Percentiles rank a stretch among this genome's conserved stretches.
Conservation (phyloP, 2,113 vertebrate genomes). For the Arenaria interpres region DNA sequence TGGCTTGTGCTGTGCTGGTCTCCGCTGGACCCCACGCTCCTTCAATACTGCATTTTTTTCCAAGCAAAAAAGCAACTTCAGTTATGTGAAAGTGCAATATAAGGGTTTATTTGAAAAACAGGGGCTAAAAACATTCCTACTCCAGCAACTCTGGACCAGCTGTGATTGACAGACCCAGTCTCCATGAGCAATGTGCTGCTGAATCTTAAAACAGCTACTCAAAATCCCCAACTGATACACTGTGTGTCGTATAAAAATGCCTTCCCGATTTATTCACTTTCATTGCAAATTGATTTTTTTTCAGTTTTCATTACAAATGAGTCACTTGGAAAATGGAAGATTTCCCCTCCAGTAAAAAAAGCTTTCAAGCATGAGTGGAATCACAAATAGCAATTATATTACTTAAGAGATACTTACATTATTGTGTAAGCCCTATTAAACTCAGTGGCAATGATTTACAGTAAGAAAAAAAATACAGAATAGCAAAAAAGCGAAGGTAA, state of each 20-base stretch:
- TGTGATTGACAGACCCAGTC: background rate
- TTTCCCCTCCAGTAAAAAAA: slow-evolving; percentile 7
- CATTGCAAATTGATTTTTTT: background rate
- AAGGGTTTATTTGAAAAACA: background rate
- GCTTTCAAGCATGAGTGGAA: background rate
- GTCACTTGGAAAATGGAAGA: slow-evolving; percentile 7
- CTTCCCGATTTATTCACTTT: background rate
- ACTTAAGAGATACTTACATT: background rate
- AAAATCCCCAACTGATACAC: background rate
- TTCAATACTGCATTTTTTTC: background rate
- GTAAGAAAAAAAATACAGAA: background rate
- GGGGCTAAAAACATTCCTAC: background rate
- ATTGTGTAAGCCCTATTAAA: slow-evolving; percentile 42
- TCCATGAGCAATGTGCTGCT: background rate
- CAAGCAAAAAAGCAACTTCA: background rate
- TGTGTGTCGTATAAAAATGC: background rate
- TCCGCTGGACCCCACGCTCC: background rate
- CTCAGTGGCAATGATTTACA: slow-evolving; percentile 52
- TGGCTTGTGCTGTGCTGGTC: accelerated
- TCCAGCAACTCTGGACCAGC: background rate
- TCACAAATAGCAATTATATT: slow-evolving; percentile 30
- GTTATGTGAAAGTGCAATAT: background rate
- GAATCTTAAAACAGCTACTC: background rate
- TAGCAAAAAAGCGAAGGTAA: background rate
- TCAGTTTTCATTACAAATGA: background rate